phyloP scores from a whole-genome alignment of 2,113 vertebrate species.

The Protomyctophum bolini region DNA sequence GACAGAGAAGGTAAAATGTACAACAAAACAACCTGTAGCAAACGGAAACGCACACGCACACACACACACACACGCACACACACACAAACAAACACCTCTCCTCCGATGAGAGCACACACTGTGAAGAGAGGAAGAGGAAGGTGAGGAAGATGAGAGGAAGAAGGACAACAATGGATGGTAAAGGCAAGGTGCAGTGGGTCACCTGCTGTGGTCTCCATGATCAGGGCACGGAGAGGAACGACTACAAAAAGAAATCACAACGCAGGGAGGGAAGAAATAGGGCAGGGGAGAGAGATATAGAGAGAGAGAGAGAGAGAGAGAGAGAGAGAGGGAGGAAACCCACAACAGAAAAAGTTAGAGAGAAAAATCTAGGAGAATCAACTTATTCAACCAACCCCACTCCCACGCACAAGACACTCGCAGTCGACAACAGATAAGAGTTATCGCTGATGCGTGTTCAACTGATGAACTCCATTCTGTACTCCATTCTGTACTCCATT shows the following conservation, averaged over 20 bases:
- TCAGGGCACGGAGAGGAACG: slow-evolving; percentile 94
- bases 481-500: no score
- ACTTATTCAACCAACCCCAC: background rate
- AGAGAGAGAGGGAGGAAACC: background rate
- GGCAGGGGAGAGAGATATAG: slow-evolving; percentile 46
- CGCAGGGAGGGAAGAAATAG: slow-evolving; percentile 57
- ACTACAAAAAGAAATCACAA: slow-evolving; percentile 90
- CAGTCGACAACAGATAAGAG: background rate
- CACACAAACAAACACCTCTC: slow-evolving; percentile 55
- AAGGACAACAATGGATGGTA: slow-evolving; percentile 7
- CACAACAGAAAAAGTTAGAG: background rate
- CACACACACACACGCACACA: slow-evolving; percentile 24
- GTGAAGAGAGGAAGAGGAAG: slow-evolving; percentile 33
- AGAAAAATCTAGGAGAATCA: background rate
- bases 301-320: slow-evolving; percentile 2
- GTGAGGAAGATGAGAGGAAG: slow-evolving; percentile 18
- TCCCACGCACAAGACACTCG: background rate
- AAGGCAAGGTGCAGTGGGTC: slow-evolving; percentile 85
- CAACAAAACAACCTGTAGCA: no score
- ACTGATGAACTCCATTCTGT: no score
- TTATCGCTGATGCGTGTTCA: no score
- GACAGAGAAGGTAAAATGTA: slow-evolving; percentile 30
- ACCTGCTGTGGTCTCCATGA: slow-evolving; percentile 97
- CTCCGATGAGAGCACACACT: slow-evolving; percentile 57
- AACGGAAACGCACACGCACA: no score